A percentile compares a stretch with the other conserved stretches of the same genome.
phyloP scores from a whole-genome alignment of 2,888 invertebrate genomes.

The Cheilosia variabilis region DNA sequence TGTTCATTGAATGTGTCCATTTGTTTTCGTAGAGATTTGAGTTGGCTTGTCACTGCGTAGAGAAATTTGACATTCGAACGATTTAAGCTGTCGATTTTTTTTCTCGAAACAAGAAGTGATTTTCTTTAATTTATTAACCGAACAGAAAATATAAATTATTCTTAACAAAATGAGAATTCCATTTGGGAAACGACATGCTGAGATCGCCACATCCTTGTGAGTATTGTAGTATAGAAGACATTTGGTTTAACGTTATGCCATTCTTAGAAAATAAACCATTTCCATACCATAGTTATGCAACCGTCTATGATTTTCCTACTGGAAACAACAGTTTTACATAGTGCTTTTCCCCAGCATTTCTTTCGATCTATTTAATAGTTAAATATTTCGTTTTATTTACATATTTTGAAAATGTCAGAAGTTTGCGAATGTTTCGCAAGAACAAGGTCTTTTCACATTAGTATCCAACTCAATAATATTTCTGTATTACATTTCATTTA shows the following conservation, averaged over 20 bases:
- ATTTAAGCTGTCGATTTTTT: conserved; percentile 22
- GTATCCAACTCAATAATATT: no score
- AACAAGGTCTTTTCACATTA: no score
- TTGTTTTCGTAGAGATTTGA: conserved; percentile 1
- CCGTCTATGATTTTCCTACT: neutral
- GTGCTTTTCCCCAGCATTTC: no score
- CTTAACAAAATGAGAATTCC: conserved; percentile 80
- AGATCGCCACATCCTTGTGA: conserved; percentile 85
- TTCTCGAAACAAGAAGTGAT: conserved; percentile 14
- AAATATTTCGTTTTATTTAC: no score
- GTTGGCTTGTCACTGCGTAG: conserved; percentile 15
- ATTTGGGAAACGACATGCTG: conserved; percentile 87
- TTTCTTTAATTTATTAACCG: neutral
- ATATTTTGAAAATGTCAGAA: no score
- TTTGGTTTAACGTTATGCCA: neutral
- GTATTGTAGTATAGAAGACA: conserved; percentile 74
- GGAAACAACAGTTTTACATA: no score
- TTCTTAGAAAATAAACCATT: conserved; percentile 4
- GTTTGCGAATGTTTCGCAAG: no score
- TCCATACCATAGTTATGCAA: conserved; percentile 36
- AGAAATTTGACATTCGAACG: conserved; percentile 30
- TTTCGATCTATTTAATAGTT: no score
- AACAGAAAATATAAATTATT: neutral
- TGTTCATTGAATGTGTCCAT: neutral
- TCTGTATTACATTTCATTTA: no score